Conservation (phyloP, 2,113 vertebrate species). For the Malurus elegans region DNA sequence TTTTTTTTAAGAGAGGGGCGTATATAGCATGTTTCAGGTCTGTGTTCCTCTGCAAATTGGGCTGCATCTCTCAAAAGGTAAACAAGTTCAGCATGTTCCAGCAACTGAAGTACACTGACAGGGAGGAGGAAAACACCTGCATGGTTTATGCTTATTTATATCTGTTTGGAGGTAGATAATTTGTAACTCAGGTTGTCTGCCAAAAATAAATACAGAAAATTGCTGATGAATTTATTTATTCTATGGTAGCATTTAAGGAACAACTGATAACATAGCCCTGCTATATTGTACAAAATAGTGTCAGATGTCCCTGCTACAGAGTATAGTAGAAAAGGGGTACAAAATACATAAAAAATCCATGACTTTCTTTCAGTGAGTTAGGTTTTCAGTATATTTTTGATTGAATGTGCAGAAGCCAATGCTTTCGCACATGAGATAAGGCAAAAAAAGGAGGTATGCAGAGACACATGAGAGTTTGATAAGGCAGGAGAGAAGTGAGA, state of each 20-base stretch:
- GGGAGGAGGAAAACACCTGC: neutral
- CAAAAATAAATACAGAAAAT: slow-evolving; percentile 35
- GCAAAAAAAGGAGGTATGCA: neutral
- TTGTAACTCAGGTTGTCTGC: neutral
- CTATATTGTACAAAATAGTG: neutral
- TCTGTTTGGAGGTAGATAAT: slow-evolving; percentile 15
- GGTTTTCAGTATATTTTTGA: neutral
- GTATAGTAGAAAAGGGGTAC: neutral
- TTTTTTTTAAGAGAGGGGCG: neutral
- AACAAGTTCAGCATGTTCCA: slow-evolving; percentile 21
- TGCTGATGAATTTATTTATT: slow-evolving; percentile 27
- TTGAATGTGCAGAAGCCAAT: neutral
- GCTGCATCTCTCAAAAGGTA: neutral
- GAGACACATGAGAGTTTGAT: neutral
- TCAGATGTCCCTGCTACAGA: neutral
- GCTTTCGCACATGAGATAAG: neutral
- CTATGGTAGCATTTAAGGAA: neutral
- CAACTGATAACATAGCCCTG: neutral
- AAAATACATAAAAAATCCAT: neutral
- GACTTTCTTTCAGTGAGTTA: neutral
- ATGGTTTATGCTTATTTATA: slow-evolving; percentile 29
- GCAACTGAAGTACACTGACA: neutral
- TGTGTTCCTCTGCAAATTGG: neutral
- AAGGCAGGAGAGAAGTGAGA: neutral
- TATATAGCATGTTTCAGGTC: neutral